Conservation (phyloP, 2,797 vertebrate species). For the Cynopterus sphinx region DNA sequence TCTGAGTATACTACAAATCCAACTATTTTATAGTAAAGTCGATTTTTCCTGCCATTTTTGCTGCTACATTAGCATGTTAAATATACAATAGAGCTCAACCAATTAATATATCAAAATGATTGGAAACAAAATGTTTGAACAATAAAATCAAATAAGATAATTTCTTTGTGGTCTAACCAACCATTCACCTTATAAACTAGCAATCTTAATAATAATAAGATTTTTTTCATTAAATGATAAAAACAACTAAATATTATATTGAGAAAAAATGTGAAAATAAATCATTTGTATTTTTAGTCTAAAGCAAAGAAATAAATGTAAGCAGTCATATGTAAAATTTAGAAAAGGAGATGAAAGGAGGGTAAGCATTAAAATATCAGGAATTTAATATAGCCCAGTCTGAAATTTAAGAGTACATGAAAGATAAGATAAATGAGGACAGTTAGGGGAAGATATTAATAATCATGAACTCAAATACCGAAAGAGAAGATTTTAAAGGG, state of each 20-base stretch:
- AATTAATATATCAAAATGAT: neutral
- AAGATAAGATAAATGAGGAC: neutral
- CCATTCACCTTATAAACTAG: neutral
- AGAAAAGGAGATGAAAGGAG: neutral
- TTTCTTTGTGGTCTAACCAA: neutral
- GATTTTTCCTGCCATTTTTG: neutral
- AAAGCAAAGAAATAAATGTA: conserved; percentile 18
- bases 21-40: neutral
- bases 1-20: neutral
- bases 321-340: neutral
- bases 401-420: neutral
- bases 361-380: neutral
- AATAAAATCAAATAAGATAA: neutral
- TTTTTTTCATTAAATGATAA: neutral
- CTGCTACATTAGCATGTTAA: neutral
- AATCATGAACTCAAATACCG: neutral
- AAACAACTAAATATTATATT: neutral
- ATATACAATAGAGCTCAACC: neutral
- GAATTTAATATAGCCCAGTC: neutral
- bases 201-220: neutral
- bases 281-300: neutral
- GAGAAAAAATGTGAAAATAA: conserved; percentile 29
- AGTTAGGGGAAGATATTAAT: neutral
- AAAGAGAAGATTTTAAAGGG: neutral
- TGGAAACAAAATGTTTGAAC: neutral